Evolutionary conservation across 2,113 vertebrate species (phyloP).

Genomic region (Athene cunicularia): DNA sequence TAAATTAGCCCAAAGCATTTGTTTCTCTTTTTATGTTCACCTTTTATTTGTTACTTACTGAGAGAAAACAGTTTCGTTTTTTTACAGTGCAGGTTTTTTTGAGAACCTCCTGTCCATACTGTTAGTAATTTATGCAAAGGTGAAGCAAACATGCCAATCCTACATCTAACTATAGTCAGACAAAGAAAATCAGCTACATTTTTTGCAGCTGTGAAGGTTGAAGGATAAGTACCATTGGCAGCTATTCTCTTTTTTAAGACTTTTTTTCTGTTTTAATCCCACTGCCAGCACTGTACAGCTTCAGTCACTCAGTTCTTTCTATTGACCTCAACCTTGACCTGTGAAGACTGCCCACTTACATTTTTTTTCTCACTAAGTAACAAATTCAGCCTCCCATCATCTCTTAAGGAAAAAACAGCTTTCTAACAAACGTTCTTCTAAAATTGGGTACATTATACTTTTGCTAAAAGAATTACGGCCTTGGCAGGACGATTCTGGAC

Average conservation of each 20-base stretch:
- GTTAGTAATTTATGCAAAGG: constrained; percentile 55
- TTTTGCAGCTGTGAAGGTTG: constrained; percentile 31
- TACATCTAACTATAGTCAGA: constrained; percentile 30
- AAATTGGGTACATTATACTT: constrained; percentile 13
- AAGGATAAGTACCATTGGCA: constrained; percentile 43
- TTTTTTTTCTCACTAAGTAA: constrained; percentile 27
- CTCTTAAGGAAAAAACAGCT: background rate
- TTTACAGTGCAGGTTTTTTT: background rate
- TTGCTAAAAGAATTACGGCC: constrained; percentile 14
- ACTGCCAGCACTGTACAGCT: constrained; percentile 35
- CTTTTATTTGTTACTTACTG: background rate
- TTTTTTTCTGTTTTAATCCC: constrained; percentile 14
- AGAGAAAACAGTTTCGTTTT: background rate
- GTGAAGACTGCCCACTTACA: constrained; percentile 34
- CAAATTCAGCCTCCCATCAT: background rate
- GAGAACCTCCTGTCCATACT: background rate
- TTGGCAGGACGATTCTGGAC: background rate
- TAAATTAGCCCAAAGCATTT: background rate
- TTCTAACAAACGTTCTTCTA: constrained; percentile 21
- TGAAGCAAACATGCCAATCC: constrained; percentile 63
- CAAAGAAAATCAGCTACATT: constrained; percentile 52
- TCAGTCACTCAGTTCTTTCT: constrained; percentile 48
- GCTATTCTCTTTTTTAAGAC: constrained; percentile 17
- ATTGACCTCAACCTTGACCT: constrained; percentile 62
- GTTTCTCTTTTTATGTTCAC: background rate